These are phyloP conservation scores for Pristionchus mayeri DNA, from an alignment of 2,888 invertebrate species.

Conservation along the genomic window DNA sequence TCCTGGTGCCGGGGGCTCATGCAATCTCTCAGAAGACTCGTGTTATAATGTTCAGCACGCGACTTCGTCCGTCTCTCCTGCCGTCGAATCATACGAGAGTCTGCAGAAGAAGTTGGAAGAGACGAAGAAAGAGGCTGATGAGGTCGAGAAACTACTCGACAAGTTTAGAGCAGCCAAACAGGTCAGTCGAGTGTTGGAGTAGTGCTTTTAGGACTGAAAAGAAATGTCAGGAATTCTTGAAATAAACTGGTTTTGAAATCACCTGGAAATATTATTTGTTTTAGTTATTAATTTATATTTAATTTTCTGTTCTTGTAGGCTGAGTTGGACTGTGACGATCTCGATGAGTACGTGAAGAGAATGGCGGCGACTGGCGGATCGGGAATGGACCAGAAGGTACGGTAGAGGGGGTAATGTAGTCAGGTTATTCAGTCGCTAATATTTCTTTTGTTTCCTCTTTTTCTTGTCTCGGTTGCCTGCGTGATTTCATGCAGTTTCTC, in stretches of 20 bases:
- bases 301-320: not conserved
- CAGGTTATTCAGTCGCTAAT: too few relatives aligned
- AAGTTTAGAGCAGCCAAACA: conserved; percentile 49
- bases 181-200: not conserved
- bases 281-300: not conserved
- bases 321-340: conserved; percentile 46
- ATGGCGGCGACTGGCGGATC: conserved; percentile 55
- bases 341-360: conserved; percentile 63
- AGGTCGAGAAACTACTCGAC: conserved; percentile 59
- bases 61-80: conserved; percentile 44
- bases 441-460: too few relatives aligned
- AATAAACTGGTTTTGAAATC: too few relatives aligned
- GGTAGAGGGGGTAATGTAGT: not conserved
- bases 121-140: conserved; percentile 56
- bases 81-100: conserved; percentile 63
- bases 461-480: not conserved
- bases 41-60: conserved; percentile 43
- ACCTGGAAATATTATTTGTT: not conserved
- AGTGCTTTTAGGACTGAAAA: too few relatives aligned
- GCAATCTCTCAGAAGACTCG: not conserved
- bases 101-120: conserved; percentile 58
- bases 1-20: too few relatives aligned
- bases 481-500: not conserved
- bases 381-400: conserved; percentile 59
- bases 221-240: too few relatives aligned